Evolutionary conservation across 2,113 vertebrate species (phyloP), one percentile per base, ranked within the genome.

Genomic region (Cariama cristata): DNA sequence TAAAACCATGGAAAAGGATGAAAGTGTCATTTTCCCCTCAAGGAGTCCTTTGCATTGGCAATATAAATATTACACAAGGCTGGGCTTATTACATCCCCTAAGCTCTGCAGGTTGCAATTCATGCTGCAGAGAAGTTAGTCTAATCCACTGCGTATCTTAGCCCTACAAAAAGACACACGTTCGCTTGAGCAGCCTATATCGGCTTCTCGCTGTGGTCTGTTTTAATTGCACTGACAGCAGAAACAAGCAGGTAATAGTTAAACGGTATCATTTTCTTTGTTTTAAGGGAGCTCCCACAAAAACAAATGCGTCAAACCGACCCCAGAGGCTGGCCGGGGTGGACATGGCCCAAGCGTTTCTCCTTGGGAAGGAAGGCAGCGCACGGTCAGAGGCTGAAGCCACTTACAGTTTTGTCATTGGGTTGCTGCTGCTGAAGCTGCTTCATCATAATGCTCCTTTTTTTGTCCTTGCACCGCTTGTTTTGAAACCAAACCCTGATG

Each of bases 401-500:
- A 96, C 99, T 99, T 96, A 99, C 99, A 97, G 99, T 99, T 98
- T 99, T 99, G 98, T 99, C 99, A 95, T 99, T 99, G 82, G 99
- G 99, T 83, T 99, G 99, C 96, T 99, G 99, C 81, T 99, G 99
- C 95, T 99, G 99, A 38, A 99, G 99, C 87, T 99, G 99, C 91
- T 99, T 99, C 98, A 99, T 99, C 96, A 99, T 98, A 63, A 99
- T 98, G 96, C 99, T 99, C 83, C 99, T 98, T 92, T 99, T 99
- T 97, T 99, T 99, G 98, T 99, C 99, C 96, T 99, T 99, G 98
- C 99, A 99, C 21, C 99, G 97, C 97, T 99, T 99, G 98, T 99
- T 99, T 97, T 99, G 99, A 98, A 99, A 99, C 99, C 99, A 99
- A 93, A 99, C 99, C 64, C 99, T 98, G 98, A 99, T 99, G 91